Base-by-base conservation (phyloP, 2,113 vertebrate genomes). In the Sterrhoptilus dennistouni region DNA sequence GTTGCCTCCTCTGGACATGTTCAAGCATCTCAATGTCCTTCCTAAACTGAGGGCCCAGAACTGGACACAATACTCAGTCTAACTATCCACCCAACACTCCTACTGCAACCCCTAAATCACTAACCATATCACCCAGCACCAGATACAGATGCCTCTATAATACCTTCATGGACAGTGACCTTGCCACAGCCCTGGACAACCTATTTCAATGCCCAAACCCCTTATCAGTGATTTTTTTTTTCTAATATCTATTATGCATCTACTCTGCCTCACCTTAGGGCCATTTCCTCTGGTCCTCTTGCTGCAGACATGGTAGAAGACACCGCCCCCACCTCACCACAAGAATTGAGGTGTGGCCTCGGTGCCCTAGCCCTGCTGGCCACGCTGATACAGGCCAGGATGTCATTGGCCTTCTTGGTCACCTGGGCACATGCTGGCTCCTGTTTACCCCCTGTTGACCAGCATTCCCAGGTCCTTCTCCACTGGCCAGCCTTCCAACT, bases 271-370 rank as follows among this genome's bases (percentile, higher is more conserved):
- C 15, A 57, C 4, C 35, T 49, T 40, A 29, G 27, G 29, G 50
- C 15, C 42, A 33, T 65, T 57, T 35, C 6, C 25, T 69, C 64
- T 18, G 11, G 8, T 33, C 14, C n/a, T 35, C 60, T 75, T 85
- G 70, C 35, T 66, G 8, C 12, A 50, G 8, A 13, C 35, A 35
- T 25, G 25, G 42, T 49, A 57, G 42, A 35, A 50, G 29, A 40
- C 12, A 11, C 20, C 65, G 16, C 16, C 24, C 6, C 5, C 10
- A 21, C 16, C 16, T 66, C 36, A 25, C 6, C 17, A 22, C 31
- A 68, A 44, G 25, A 4, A 20, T 3, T 59, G 22, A 68, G 35
- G 9, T 44, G 36, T 0, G 0, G 14, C 27, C 11, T 68, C 25
- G 14, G 6, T 25, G 7, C 8, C 36, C 11, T 21, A 10, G 29